These are phyloP conservation scores for Aphelenchoides besseyi DNA, from an alignment of 1,140 invertebrate species.

Conservation along the genomic window DNA sequence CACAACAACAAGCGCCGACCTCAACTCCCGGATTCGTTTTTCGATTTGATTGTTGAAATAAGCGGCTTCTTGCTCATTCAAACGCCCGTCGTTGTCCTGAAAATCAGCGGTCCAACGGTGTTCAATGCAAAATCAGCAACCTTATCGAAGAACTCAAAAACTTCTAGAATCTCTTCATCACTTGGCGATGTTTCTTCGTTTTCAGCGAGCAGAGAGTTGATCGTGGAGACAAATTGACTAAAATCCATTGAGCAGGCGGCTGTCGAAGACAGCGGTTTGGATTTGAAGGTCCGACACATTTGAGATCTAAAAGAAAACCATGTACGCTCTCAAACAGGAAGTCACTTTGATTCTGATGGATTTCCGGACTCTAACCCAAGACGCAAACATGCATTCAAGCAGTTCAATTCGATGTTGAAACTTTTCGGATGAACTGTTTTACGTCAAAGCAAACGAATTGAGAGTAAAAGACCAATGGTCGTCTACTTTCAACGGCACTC, in stretches of 20 bases:
- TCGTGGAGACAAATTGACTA: background rate
- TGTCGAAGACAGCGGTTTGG: background rate
- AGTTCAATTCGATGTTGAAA: too few relatives aligned
- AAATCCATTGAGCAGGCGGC: background rate
- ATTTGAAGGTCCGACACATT: background rate
- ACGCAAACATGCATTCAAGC: too few relatives aligned
- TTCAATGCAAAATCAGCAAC: conserved; percentile 19
- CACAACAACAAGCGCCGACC: conserved; percentile 80
- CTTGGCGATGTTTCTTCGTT: conserved; percentile 18
- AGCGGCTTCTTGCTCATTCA: conserved; percentile 20
- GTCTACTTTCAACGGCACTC: too few relatives aligned
- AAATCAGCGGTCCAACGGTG: background rate
- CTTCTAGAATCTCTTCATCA: conserved; percentile 22
- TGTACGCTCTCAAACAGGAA: too few relatives aligned
- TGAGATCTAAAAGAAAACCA: too few relatives aligned
- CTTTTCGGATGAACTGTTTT: too few relatives aligned
- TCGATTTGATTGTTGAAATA: conserved; percentile 24
- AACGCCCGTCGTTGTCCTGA: conserved; percentile 33
- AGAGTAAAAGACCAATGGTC: too few relatives aligned
- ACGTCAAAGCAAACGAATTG: too few relatives aligned
- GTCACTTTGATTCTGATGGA: too few relatives aligned
- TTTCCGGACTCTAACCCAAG: too few relatives aligned
- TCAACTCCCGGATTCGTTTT: conserved; percentile 23
- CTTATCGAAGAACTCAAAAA: conserved; percentile 34
- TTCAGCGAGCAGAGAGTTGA: conserved; percentile 22